Conservation (phyloP, 2,888 invertebrate genomes). For the Danaus chrysippus region DNA sequence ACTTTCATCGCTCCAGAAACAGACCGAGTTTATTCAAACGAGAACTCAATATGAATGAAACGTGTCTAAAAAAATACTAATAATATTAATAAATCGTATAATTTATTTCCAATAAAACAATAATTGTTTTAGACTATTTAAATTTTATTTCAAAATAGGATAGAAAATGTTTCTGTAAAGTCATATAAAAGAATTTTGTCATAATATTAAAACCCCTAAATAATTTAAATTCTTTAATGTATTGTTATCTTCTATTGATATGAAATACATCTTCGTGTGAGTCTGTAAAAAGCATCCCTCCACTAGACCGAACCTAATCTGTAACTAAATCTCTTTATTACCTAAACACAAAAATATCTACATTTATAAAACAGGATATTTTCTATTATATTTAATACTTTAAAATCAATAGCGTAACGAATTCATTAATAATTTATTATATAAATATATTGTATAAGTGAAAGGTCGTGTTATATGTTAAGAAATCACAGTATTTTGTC, state of each 20-base stretch:
- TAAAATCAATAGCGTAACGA: not conserved
- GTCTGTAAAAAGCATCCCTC: not conserved
- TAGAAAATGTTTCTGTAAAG: too few species aligned
- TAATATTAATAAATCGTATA: not conserved
- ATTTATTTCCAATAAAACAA: too few species aligned
- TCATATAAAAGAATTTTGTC: too few species aligned
- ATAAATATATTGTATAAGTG: not conserved
- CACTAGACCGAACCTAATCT: not conserved
- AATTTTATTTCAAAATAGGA: too few species aligned
- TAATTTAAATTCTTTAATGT: too few species aligned
- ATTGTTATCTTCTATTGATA: not conserved
- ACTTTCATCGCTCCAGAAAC: conserved; percentile 59
- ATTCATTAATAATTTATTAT: not conserved
- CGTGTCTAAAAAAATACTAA: conserved; percentile 11
- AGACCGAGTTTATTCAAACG: conserved; percentile 17
- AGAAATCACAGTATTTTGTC: conserved; percentile 10
- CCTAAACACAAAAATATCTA: not conserved
- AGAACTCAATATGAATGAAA: conserved; percentile 10
- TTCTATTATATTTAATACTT: not conserved
- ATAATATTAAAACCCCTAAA: too few species aligned
- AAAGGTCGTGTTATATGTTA: conserved; percentile 4
- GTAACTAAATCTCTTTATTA: not conserved
- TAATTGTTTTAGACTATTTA: too few species aligned
- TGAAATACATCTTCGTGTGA: not conserved
- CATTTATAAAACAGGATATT: too few species aligned